phyloP scores from a whole-genome alignment of 1,140 invertebrate species.

The Vollenhovia emeryi region DNA sequence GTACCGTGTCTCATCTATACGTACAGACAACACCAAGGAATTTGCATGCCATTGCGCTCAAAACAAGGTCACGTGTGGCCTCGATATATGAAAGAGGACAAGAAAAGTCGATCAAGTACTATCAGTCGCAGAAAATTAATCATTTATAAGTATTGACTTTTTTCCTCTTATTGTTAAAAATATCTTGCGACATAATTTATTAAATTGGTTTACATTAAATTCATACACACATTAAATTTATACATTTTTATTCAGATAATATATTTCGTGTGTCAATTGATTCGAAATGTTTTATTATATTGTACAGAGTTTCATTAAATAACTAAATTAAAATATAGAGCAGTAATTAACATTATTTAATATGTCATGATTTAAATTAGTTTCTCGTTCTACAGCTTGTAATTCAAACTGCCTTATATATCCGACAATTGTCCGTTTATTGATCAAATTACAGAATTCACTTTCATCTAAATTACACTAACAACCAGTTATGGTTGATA shows the following conservation, averaged over 20 bases:
- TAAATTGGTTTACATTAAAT: background rate
- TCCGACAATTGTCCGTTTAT: background rate
- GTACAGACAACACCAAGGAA: conserved; percentile 26
- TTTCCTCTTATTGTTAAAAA: background rate
- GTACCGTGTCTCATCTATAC: background rate
- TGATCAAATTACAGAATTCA: conserved; percentile 35
- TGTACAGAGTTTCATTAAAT: background rate
- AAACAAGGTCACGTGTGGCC: conserved; percentile 65
- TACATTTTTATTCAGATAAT: background rate
- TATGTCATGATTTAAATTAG: background rate
- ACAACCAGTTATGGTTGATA: conserved; percentile 26
- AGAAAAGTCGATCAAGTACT: conserved; percentile 49
- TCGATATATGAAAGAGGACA: conserved; percentile 38
- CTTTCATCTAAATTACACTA: conserved; percentile 41
- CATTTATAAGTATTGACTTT: conserved; percentile 9
- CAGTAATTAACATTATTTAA: conserved; percentile 5
- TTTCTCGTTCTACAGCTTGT: background rate
- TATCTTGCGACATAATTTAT: background rate
- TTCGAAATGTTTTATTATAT: background rate
- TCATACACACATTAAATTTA: background rate
- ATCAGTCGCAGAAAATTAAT: conserved; percentile 8
- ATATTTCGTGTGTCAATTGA: background rate
- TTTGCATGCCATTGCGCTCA: conserved; percentile 58
- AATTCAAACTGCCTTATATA: background rate
- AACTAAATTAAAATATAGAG: background rate